Evolutionary conservation across 2,888 invertebrate species (phyloP), one percentile per base, ranked within the genome.

Genomic region (Unio pictorum): DNA sequence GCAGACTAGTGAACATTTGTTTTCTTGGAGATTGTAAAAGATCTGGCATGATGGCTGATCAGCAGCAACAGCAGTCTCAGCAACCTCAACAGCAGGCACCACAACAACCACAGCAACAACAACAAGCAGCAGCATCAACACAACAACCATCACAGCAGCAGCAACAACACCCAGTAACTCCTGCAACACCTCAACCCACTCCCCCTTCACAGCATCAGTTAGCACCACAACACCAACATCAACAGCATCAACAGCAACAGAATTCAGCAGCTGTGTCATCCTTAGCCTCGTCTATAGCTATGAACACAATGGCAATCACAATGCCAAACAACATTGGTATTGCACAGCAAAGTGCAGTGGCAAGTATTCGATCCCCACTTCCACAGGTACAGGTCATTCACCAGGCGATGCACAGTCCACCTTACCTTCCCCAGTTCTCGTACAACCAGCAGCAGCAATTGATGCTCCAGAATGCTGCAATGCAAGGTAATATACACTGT

Each of bases 361-460:
- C 74, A 30, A 74, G 69, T 59, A 62, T 81, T 30, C 72, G 81
- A 5, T 69, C 73, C 18, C 75, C 73, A 30, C 69, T 79, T 4
- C 78, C 76, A 20, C 82, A 82, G 54, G 81, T 87, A 8, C 87
- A 87, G 72, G 84, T 87, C 62, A 85, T 87, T 18, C 83, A 82
- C 15, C 85, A 86, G 71, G 78, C 83, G 6, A 81, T 86, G 79
- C 84, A 83, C 61, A 80, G 83, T 62, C 81, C 84, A 54, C 78
- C 84, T 4, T 87, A 84, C 66, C 71, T 85, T 66, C 77, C 84
- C 23, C 84, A 84, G 76, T 86, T 85, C 59, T 75, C 82, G 15
- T 84, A 83, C 76, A 82, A 84, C 66, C 80, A 81, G 64, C 81
- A 82, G 67, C 80, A 81, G 58, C 84, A 84, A 68, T 72, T 82